Evolutionary conservation across 2,888 invertebrate genomes (phyloP).

Genomic region (Drosophila aldrichi): DNA sequence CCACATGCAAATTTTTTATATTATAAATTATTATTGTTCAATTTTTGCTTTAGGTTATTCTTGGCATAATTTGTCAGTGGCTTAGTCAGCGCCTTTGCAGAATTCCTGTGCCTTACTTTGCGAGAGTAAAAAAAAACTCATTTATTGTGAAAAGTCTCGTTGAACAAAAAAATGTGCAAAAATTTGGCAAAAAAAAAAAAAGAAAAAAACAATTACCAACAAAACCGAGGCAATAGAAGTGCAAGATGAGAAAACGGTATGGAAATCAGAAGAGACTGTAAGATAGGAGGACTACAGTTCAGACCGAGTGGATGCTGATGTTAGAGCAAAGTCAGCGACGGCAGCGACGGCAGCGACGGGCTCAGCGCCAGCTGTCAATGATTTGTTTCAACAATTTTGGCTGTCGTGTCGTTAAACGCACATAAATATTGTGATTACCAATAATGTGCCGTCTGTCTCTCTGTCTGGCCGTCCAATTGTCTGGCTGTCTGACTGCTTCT

Average conservation of each 20-base stretch:
- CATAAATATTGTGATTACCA: constrained; percentile 80
- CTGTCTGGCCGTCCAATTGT: constrained; percentile 39
- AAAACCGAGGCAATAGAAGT: constrained; percentile 26
- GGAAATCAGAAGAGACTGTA: constrained; percentile 24
- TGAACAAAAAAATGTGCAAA: constrained; percentile 5
- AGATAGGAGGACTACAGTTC: constrained; percentile 46
- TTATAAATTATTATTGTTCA: neutral
- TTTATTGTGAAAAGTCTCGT: constrained; percentile 46
- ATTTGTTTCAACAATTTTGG: constrained; percentile 76
- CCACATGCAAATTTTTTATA: neutral
- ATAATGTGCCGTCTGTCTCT: constrained; percentile 64
- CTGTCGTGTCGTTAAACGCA: constrained; percentile 73
- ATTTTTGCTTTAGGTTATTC: neutral
- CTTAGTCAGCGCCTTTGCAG: constrained; percentile 10
- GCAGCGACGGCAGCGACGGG: neutral
- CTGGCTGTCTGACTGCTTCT: constrained; percentile 29
- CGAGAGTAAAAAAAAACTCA: constrained; percentile 30
- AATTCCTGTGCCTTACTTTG: constrained; percentile 21
- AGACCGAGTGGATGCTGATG: constrained; percentile 27
- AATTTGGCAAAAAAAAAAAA: constrained; percentile 7
- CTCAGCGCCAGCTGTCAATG: constrained; percentile 71
- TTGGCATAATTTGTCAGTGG: constrained; percentile 4
- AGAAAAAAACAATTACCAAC: constrained; percentile 6
- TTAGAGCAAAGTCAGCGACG: neutral
- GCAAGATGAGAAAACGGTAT: constrained; percentile 6